Evolutionary conservation across 2,888 invertebrate genomes (phyloP).

Genomic region (Polietes domitor): DNA sequence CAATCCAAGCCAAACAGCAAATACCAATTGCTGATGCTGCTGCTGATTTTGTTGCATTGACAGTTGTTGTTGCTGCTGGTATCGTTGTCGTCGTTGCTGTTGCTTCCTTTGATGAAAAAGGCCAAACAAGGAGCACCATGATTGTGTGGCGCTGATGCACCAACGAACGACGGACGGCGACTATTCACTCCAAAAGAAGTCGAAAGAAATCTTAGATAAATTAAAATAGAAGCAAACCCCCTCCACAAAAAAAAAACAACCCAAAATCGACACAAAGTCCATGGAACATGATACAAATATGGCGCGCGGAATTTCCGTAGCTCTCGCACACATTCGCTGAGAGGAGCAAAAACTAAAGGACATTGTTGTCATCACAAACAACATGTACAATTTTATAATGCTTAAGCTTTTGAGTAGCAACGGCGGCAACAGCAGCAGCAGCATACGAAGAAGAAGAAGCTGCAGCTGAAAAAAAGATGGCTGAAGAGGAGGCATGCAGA

Average conservation of each 20-base stretch:
- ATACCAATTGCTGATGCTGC: constrained; percentile 17
- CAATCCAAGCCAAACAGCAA: constrained; percentile 37
- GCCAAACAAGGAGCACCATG: constrained; percentile 56
- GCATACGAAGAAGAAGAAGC: constrained; percentile 39
- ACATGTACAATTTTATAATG: constrained; percentile 59
- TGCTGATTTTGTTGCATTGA: constrained; percentile 9
- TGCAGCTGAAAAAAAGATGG: constrained; percentile 59
- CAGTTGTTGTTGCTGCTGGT: too few species aligned
- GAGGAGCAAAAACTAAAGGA: constrained; percentile 29
- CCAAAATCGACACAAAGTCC: constrained; percentile 36
- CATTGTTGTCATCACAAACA: constrained; percentile 61
- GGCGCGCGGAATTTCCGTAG: constrained; percentile 62
- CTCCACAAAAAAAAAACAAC: neutral
- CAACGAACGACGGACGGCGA: constrained; percentile 50
- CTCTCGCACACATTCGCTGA: neutral
- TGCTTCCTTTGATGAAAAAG: constrained; percentile 53
- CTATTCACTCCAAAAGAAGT: constrained; percentile 36
- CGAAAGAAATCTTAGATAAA: constrained; percentile 50
- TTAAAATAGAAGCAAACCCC: constrained; percentile 55
- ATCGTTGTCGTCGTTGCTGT: neutral
- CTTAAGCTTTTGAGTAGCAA: constrained; percentile 48
- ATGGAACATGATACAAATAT: constrained; percentile 67
- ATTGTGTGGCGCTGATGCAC: constrained; percentile 65
- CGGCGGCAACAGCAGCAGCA: neutral
- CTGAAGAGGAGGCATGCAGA: constrained; percentile 55